A percentile compares a stretch with the other conserved stretches of the same genome.
These are phyloP conservation scores for Myathropa florea DNA, from an alignment of 2,888 invertebrate genomes.

Conservation along the genomic window DNA sequence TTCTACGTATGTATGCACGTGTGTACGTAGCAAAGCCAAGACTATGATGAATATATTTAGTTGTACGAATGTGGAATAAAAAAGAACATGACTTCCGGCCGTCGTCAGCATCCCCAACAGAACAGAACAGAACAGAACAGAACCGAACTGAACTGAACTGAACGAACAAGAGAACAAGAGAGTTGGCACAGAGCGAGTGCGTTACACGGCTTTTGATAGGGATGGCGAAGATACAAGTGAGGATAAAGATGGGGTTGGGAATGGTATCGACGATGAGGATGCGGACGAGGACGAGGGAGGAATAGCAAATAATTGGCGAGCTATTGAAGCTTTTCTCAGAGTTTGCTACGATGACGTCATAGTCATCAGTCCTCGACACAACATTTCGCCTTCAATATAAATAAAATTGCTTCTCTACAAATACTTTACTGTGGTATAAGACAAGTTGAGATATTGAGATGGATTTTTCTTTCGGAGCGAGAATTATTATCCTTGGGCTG, in stretches of 20 bases:
- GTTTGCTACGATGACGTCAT: constrained; percentile 61
- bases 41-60: background rate
- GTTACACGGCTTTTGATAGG: background rate
- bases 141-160: constrained; percentile 1
- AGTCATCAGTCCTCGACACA: constrained; percentile 44
- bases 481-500: constrained; percentile 55
- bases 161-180: background rate
- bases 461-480: constrained; percentile 29
- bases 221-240: background rate
- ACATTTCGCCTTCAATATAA: constrained; percentile 58
- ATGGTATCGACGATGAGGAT: background rate
- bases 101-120: background rate
- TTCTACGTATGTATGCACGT: constrained; percentile 8
- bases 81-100: constrained; percentile 52
- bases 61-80: constrained; percentile 4
- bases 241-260: background rate
- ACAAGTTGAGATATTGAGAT: constrained; percentile 50
- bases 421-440: constrained; percentile 34
- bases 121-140: background rate
- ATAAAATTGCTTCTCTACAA: constrained; percentile 51
- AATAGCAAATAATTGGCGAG: constrained; percentile 51
- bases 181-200: background rate
- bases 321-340: constrained; percentile 62
- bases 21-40: constrained; percentile 21
- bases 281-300: background rate